phyloP scores from a whole-genome alignment of 2,888 invertebrate genomes.

The Trissolcus japonicus region DNA sequence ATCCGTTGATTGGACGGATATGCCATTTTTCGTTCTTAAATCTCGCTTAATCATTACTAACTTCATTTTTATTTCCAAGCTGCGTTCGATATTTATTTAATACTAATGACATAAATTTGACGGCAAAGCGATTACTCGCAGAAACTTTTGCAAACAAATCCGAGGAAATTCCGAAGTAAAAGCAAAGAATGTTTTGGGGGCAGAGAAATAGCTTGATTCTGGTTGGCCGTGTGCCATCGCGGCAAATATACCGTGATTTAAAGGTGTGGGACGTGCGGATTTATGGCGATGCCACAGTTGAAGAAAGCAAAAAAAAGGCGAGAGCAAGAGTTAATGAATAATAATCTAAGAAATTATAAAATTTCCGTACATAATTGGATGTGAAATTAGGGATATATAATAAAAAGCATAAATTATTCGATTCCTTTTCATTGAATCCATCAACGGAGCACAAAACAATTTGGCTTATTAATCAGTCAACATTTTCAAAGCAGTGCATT shows the following conservation, averaged over 20 bases:
- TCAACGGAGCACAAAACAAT: conserved; percentile 38
- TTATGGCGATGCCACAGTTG: conserved; percentile 60
- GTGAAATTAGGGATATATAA: conserved; percentile 15
- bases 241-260: conserved; percentile 62
- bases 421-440: conserved; percentile 32
- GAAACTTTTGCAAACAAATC: conserved; percentile 46
- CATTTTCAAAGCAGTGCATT: conserved; percentile 29
- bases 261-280: conserved; percentile 60
- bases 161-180: conserved; percentile 29
- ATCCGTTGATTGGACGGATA: too few relatives aligned
- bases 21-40: too few relatives aligned
- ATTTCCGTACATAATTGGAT: too few relatives aligned
- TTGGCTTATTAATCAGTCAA: conserved; percentile 51
- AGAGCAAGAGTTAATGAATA: conserved; percentile 54
- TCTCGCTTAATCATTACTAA: too few relatives aligned
- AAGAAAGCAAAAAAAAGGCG: conserved; percentile 31
- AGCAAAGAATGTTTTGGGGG: conserved; percentile 34
- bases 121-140: conserved; percentile 28
- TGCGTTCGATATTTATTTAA: conserved; percentile 29
- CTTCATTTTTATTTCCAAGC: conserved; percentile 10
- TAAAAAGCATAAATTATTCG: conserved; percentile 40
- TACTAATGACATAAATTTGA: conserved; percentile 43
- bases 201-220: conserved; percentile 47
- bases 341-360: background rate
- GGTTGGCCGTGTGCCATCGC: conserved; percentile 62